A percentile compares a stretch with the other conserved stretches of the same genome.
phyloP scores from a whole-genome alignment of 2,888 invertebrate species.

The Athalia cordata region DNA sequence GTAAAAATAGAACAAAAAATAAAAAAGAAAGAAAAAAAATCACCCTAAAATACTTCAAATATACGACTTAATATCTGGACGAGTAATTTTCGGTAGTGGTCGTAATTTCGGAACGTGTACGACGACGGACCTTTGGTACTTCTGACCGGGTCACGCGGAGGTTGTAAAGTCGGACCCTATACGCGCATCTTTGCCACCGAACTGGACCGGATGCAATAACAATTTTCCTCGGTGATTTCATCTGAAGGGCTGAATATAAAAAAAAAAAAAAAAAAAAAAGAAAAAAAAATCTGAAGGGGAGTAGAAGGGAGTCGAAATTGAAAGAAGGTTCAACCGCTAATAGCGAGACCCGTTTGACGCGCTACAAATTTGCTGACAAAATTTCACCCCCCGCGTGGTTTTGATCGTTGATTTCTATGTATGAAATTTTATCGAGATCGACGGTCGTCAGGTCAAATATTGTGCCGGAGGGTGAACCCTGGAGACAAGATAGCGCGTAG shows the following conservation, averaged over 20 bases:
- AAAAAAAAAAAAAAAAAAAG: not conserved
- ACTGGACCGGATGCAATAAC: slow-evolving; percentile 21
- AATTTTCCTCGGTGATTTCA: slow-evolving; percentile 23
- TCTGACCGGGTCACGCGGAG: slow-evolving; percentile 26
- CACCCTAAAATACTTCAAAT: slow-evolving; percentile 14
- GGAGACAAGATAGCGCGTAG: no score
- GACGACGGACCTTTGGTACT: slow-evolving; percentile 7
- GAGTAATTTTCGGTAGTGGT: slow-evolving; percentile 38
- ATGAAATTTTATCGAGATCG: no score
- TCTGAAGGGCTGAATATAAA: not conserved
- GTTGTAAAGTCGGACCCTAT: slow-evolving; percentile 32
- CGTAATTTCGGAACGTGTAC: slow-evolving; percentile 12
- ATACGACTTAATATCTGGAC: slow-evolving; percentile 28
- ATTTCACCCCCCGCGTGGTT: no score
- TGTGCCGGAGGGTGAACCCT: no score
- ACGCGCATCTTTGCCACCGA: slow-evolving; percentile 9
- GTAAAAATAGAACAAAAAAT: not conserved
- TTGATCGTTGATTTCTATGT: no score
- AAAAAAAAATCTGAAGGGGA: not conserved
- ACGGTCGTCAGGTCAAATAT: no score
- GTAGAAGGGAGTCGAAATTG: not conserved
- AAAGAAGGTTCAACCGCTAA: not conserved
- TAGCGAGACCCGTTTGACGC: no score
- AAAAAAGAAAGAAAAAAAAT: not conserved
- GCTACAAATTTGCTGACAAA: no score